Base-by-base conservation (phyloP, 2,888 invertebrate species). In the Acrocyrtus sp. region DNA sequence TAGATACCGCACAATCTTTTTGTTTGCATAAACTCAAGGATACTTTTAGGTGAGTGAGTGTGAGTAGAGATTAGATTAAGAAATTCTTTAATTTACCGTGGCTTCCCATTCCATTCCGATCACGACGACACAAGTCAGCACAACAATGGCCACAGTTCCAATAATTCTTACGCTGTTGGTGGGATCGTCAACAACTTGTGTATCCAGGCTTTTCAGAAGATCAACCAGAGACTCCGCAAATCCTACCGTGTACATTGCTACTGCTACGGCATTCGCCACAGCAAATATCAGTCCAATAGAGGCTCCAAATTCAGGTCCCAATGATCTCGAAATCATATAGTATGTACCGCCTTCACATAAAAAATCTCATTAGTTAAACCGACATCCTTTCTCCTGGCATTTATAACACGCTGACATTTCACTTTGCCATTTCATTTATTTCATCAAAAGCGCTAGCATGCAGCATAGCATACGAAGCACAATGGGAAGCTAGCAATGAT, bases 251-350 rank as follows among this genome's bases (percentile, higher is more conserved):
- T 72, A 75, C 72, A 88, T 88, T 47, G 87, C 85, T 8, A 86
- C 85, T 47, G 86, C 87, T 17, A 89, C 86, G 1, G 81, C 81
- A 74, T 81, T 81, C 17, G 81, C 81, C 65, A 88, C 82, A 24
- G 87, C 85, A 82, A 89, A 88, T 48, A 89, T 86, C 17, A 88
- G 81, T 22, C 88, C 88, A 68, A 88, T 88, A 51, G 87, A 85
- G 1, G 98, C 98, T 83, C 98, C 98, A 83, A 97, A 98, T 86
- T 98, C 98, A 0, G 98, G 98, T 0, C 98, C 98, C 80, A 98
- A 86, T 17, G 96, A 96, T 74, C 98, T 89, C 2, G 96, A 96
- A 87, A 98, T 98, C 95, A 98, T 95, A 85, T 96, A 99, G 85
- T 98, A 98, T 0, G 98, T 97, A 57, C 98, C 98, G 81, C 98